Evolutionary conservation across 2,113 vertebrate genomes (phyloP).

Genomic region (Pyxicephalus adspersus): DNA sequence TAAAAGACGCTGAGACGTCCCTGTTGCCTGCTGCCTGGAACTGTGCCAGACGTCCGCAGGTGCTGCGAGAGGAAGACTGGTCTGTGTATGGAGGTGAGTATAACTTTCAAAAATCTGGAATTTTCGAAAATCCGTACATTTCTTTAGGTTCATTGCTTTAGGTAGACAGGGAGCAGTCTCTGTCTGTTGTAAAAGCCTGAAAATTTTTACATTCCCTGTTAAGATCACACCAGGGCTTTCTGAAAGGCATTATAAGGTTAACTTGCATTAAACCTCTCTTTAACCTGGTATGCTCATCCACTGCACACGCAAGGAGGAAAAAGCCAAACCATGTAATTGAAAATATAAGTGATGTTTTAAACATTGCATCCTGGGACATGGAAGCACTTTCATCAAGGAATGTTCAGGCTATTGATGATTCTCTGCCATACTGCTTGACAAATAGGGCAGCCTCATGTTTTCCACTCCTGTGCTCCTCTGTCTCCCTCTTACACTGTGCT

Average conservation of each 20-base stretch:
- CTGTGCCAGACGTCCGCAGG: too few relatives aligned
- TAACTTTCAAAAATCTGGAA: too few relatives aligned
- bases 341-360: slow-evolving; percentile 41
- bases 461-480: slow-evolving; percentile 6
- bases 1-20: too few relatives aligned
- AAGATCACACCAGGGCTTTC: too few relatives aligned
- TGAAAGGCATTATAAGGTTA: not conserved
- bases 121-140: too few relatives aligned
- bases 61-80: too few relatives aligned
- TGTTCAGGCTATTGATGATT: slow-evolving; percentile 35
- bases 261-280: not conserved
- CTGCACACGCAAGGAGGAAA: not conserved
- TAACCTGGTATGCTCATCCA: not conserved
- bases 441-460: slow-evolving; percentile 24
- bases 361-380: slow-evolving; percentile 38
- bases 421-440: slow-evolving; percentile 33
- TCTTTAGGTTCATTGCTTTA: too few relatives aligned
- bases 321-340: slow-evolving; percentile 42
- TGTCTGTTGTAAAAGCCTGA: too few relatives aligned
- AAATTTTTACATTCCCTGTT: too few relatives aligned
- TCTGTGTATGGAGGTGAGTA: too few relatives aligned
- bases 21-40: too few relatives aligned
- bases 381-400: slow-evolving; percentile 36
- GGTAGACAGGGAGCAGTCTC: too few relatives aligned
- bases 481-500: not conserved